Base-by-base conservation (phyloP, 2,113 vertebrate genomes). In the Raja brachyura region DNA sequence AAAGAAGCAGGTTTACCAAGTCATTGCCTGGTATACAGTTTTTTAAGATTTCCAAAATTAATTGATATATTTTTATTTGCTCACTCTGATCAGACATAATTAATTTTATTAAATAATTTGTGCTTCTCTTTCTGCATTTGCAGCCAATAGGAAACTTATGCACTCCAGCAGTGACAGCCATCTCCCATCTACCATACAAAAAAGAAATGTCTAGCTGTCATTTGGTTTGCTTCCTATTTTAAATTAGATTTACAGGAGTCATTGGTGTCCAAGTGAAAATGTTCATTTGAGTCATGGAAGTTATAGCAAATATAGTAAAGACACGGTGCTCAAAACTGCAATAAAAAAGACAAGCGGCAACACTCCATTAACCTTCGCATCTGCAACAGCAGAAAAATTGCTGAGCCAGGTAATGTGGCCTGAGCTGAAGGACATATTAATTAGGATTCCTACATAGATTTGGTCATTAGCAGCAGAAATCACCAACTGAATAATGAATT, bases 211-310 rank as follows among this genome's bases (percentile, higher is more conserved):
- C 13, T 88, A 63, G 28, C 20, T 28, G 74, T 86, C 83, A 88
- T 66, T n/a, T 63, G 59, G 63, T 31, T 16, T 63, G 14, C 83
- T 88, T 63, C n/a, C 6, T 86, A 63, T 86, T 63, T 63, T 59
- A 59, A 59, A 85, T 25, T 83, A 20, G 85, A 88, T 88, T 88
- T 88, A 31, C 61, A 31, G 63, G 28, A 70, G 25, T 61, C 83
- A 86, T 63, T 86, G 61, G 28, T 86, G 13, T 86, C 25, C 56
- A 86, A 63, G 83, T 86, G 59, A 66, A 90, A 70, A 70, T 28
- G 22, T 13, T 70, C 16, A 68, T 13, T 90, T 90, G 22, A 73
- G 66, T 22, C 18, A 18, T 92, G 33, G 33, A 92, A 25, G 20
- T 68, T 73, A 10, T 39, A 25, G 33, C 18, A 68, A 90, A 66